Evolutionary conservation across 2,888 invertebrate genomes (phyloP).

Genomic region (Trissolcus brochymenae): DNA sequence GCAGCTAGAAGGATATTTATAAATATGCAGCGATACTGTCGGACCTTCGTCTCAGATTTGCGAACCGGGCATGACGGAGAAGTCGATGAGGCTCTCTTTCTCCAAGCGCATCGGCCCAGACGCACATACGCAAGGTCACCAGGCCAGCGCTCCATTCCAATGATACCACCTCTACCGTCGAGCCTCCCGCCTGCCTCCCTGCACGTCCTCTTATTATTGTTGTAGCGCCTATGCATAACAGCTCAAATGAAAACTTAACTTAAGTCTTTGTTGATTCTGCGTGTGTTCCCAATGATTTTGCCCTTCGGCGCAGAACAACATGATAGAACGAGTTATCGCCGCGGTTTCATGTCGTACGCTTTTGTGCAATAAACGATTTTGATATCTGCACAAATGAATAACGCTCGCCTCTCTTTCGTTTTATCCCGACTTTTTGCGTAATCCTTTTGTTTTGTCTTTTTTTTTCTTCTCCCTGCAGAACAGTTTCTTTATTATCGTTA

Average conservation of each 20-base stretch:
- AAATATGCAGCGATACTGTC: conserved; percentile 67
- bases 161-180: conserved; percentile 68
- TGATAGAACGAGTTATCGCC: conserved; percentile 30
- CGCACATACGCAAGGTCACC: conserved; percentile 73
- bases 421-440: background rate
- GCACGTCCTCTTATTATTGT: conserved; percentile 43
- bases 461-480: too few species aligned
- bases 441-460: background rate
- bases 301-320: conserved; percentile 39
- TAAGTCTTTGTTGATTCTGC: conserved; percentile 33
- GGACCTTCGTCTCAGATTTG: conserved; percentile 65
- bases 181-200: conserved; percentile 41
- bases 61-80: conserved; percentile 60
- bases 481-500: too few species aligned
- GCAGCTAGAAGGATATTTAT: conserved; percentile 68
- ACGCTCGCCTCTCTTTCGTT: background rate
- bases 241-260: conserved; percentile 52
- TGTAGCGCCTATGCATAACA: conserved; percentile 51
- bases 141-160: conserved; percentile 73
- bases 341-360: background rate
- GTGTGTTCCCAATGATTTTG: conserved; percentile 42
- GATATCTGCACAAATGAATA: background rate
- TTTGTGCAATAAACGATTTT: background rate
- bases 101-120: conserved; percentile 64
- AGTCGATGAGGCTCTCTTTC: conserved; percentile 58